Base-by-base conservation (phyloP, 2,888 invertebrate genomes). In the Sphaerolaimus hirsutus region DNA sequence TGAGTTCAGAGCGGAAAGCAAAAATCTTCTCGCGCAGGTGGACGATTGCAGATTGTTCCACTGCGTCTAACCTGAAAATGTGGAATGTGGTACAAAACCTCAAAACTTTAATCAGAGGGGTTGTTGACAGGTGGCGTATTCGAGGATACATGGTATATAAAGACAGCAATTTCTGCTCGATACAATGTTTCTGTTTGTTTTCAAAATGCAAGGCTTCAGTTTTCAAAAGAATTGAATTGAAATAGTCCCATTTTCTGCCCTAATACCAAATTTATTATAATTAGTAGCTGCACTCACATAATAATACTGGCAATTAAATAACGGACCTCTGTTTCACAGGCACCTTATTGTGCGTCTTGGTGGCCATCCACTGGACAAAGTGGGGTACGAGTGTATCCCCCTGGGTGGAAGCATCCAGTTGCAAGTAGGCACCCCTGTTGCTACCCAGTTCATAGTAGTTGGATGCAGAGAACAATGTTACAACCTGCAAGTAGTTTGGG, bases 381-480 rank as follows among this genome's bases (percentile, higher is more conserved):
- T 82, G 81, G 0, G 81, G 76, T 56, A 78, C 76, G 52, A 81
- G 67, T 25, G 78, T 74, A 12, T 76, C 76, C 22, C 77, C 77
- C 48, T 77, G 74, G 35, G 83, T 69, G 63, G 81, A 82, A n/a
- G n/a, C n/a, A n/a, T n/a, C n/a, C n/a, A n/a, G n/a, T n/a, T n/a
- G n/a, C 56, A 86, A 71, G 62, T 84, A 89, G 0, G 87, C 87
- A 0, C 86, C 87, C 58, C 82, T 80, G 65, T 86, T 86, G 32
- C 82, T 83, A 5, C 84, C 86, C 51, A 81, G 72, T 61, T 86
- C 86, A 67, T 89, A 89, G 66, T 89, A 89, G 67, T 86, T 87
- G n/a, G 87, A 87, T 2, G 87, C 87, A 1, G 87, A 87, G 68
- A 89, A 89, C 55, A 89, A 79, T 40, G 87, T 87, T 57, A 89